A percentile compares a stretch with the other conserved stretches of the same genome.
These are phyloP conservation scores for Mizuhopecten yessoensis DNA, from an alignment of 1,140 invertebrate genomes.

Conservation along the genomic window DNA sequence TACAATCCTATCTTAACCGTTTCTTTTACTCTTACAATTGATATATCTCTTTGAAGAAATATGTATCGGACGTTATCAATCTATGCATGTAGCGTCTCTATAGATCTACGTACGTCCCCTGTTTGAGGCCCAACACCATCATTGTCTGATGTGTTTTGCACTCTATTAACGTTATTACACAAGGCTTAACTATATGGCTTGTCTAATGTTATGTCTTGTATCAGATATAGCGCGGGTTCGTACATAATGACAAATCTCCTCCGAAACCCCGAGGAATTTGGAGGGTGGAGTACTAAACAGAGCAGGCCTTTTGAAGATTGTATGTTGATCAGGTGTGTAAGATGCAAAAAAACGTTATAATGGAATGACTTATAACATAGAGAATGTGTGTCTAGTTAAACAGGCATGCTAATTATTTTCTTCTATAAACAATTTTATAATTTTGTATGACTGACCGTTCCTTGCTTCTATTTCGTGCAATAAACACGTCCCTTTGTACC, in stretches of 20 bases:
- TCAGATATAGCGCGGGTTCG: not conserved
- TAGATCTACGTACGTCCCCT: not conserved
- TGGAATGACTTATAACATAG: not conserved
- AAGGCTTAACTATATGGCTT: not conserved
- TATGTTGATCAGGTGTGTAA: not conserved
- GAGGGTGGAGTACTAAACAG: not conserved
- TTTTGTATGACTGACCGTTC: not conserved
- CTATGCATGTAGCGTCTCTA: too few relatives aligned
- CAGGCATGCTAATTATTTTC: not conserved
- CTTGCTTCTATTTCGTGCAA: not conserved
- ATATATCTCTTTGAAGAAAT: too few relatives aligned
- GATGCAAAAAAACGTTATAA: not conserved
- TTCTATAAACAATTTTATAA: not conserved
- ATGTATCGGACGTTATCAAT: too few relatives aligned
- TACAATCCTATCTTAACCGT: too few relatives aligned
- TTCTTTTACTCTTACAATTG: too few relatives aligned
- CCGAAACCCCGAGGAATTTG: not conserved
- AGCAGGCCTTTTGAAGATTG: not conserved
- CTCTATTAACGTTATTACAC: not conserved
- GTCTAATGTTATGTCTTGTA: not conserved
- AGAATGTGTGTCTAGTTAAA: not conserved
- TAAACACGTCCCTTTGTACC: not conserved
- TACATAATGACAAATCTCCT: not conserved
- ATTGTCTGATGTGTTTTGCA: not conserved
- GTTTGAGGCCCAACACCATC: not conserved